A percentile compares a stretch with the other conserved stretches of the same genome.
Evolutionary conservation across 2,797 vertebrate genomes (phyloP).

Genomic region (Sorex maritimensis): DNA sequence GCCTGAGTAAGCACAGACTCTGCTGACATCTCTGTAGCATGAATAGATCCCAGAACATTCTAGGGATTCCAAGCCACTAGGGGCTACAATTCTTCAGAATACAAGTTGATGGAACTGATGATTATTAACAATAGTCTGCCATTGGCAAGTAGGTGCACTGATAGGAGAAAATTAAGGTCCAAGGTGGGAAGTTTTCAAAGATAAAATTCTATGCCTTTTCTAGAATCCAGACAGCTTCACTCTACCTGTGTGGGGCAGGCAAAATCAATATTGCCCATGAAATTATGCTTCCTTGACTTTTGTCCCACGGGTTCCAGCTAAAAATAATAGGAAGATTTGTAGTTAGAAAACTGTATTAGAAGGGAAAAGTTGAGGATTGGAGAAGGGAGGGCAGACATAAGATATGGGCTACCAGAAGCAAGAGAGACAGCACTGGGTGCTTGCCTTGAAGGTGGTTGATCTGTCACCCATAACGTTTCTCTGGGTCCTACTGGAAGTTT

Average conservation of each 20-base stretch:
- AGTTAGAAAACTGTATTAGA: not conserved
- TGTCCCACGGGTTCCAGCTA: conserved; percentile 90
- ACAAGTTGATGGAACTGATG: not conserved
- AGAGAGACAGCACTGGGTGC: no score
- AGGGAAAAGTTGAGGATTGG: not conserved
- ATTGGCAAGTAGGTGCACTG: not conserved
- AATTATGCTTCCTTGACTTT: conserved; percentile 81
- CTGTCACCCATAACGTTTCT: no score
- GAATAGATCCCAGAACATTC: not conserved
- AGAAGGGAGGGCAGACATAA: not conserved
- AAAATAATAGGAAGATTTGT: conserved; percentile 44
- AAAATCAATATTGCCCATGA: conserved; percentile 82
- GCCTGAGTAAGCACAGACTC: not conserved
- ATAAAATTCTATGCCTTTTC: no score
- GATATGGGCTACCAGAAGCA: no score
- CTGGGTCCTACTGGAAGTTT: no score
- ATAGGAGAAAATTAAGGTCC: not conserved
- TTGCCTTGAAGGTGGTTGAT: no score
- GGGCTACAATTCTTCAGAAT: not conserved
- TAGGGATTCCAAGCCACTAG: not conserved
- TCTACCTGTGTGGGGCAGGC: conserved; percentile 89
- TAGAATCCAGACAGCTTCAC: fast-evolving
- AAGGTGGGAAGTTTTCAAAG: not conserved
- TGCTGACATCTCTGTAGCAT: not conserved
- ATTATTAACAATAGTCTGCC: no score